phyloP scores from a whole-genome alignment of 2,888 invertebrate species.

The Ophioninae sp. region DNA sequence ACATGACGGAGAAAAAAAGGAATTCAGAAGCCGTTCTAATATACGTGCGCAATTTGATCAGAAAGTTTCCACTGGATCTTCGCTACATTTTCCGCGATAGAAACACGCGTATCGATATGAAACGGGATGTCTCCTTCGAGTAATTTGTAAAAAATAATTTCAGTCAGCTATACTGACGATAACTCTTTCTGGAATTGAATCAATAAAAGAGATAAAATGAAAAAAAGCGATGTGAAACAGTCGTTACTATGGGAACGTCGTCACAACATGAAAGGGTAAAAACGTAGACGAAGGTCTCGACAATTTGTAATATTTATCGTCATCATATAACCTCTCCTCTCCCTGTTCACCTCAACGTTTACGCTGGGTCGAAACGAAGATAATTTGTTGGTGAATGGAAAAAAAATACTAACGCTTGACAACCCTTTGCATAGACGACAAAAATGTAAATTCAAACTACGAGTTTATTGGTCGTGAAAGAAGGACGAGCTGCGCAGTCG shows the following conservation, averaged over 20 bases:
- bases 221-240: not conserved
- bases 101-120: not conserved
- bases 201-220: conserved; percentile 26
- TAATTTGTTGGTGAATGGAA: too few species aligned
- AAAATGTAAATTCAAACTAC: not conserved
- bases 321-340: not conserved
- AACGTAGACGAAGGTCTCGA: conserved; percentile 31
- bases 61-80: too few species aligned
- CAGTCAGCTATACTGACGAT: conserved; percentile 15
- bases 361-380: not conserved
- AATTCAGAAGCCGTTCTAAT: too few species aligned
- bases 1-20: too few species aligned
- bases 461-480: not conserved
- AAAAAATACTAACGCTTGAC: too few species aligned
- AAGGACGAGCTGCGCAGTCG: conserved; percentile 18
- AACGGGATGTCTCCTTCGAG: not conserved
- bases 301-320: not conserved
- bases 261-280: conserved; percentile 40
- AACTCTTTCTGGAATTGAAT: conserved; percentile 24
- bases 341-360: not conserved
- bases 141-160: not conserved
- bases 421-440: not conserved
- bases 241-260: conserved; percentile 49
- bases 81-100: not conserved
- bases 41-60: too few species aligned